Conservation (phyloP, 2,888 invertebrate species). For the Aphelenchoides bicaudatus region DNA sequence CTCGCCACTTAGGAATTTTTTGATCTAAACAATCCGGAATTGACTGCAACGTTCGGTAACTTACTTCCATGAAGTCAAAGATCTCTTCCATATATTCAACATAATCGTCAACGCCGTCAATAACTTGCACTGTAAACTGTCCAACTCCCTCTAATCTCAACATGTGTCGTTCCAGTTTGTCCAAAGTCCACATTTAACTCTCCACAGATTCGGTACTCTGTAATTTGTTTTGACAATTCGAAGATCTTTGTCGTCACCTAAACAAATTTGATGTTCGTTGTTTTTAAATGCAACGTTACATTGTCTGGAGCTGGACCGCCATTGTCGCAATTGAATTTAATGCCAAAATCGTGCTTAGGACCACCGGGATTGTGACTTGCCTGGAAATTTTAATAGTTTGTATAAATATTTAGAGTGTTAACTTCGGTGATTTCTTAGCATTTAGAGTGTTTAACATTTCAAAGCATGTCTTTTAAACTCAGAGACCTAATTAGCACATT, state of each 20-base stretch:
- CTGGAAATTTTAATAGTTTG: too few species aligned
- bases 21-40: conserved; percentile 66
- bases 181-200: conserved; percentile 75
- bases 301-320: conserved; percentile 86
- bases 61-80: conserved; percentile 76
- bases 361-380: conserved; percentile 99
- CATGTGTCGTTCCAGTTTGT: conserved; percentile 69
- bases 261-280: conserved; percentile 2
- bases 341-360: conserved; percentile 92
- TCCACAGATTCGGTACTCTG: conserved; percentile 75
- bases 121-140: conserved; percentile 77
- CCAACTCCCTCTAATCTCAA: conserved; percentile 66
- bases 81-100: conserved; percentile 86
- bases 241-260: conserved; percentile 77
- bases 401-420: too few species aligned
- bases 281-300: conserved; percentile 27
- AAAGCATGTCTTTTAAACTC: too few species aligned
- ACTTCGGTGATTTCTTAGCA: too few species aligned
- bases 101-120: conserved; percentile 86
- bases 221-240: conserved; percentile 74
- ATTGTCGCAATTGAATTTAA: conserved; percentile 94
- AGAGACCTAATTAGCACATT: too few species aligned
- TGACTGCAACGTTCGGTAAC: neutral
- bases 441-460: too few species aligned
- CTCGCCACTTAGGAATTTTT: conserved; percentile 71